These are phyloP conservation scores for Cantharis nigra DNA, from an alignment of 2,888 invertebrate genomes.

Conservation along the genomic window DNA sequence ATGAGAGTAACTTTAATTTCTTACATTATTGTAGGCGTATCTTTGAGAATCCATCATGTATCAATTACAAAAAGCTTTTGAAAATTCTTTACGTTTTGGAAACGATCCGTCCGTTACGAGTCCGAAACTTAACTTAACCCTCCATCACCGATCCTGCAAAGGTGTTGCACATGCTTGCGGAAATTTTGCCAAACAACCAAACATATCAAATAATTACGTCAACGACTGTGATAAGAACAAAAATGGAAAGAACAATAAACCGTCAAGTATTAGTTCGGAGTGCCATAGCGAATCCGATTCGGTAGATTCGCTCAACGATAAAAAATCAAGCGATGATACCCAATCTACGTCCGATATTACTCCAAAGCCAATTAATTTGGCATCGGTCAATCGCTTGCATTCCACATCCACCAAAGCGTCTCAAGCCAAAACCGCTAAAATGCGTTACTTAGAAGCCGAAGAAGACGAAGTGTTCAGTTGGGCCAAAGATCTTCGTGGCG, in stretches of 20 bases:
- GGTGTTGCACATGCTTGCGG: slow-evolving; percentile 79
- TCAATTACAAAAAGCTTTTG: slow-evolving; percentile 62
- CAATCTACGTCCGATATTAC: slow-evolving; percentile 30
- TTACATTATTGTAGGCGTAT: background rate
- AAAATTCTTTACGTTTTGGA: slow-evolving; percentile 63
- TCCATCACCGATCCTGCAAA: slow-evolving; percentile 73
- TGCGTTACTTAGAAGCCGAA: slow-evolving; percentile 60
- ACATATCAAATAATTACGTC: background rate
- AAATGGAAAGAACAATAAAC: slow-evolving; percentile 6
- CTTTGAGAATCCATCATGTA: slow-evolving; percentile 56
- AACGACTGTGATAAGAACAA: slow-evolving; percentile 1
- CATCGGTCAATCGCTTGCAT: slow-evolving; percentile 61
- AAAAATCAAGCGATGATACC: slow-evolving; percentile 14
- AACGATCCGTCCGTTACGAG: slow-evolving; percentile 58
- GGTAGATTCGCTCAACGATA: slow-evolving; percentile 55
- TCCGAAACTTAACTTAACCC: slow-evolving; percentile 60
- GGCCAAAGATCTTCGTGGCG: background rate
- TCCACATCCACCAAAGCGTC: slow-evolving; percentile 64
- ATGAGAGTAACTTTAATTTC: background rate
- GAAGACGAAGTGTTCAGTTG: slow-evolving; percentile 13
- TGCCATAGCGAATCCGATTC: slow-evolving; percentile 71
- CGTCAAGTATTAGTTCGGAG: slow-evolving; percentile 67
- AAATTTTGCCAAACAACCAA: slow-evolving; percentile 51
- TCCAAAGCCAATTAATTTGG: slow-evolving; percentile 34
- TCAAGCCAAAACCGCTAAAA: slow-evolving; percentile 64